Evolutionary conservation across 1,140 invertebrate genomes (phyloP), one percentile per base, ranked within the genome.

Genomic region (Plutomurus gul): DNA sequence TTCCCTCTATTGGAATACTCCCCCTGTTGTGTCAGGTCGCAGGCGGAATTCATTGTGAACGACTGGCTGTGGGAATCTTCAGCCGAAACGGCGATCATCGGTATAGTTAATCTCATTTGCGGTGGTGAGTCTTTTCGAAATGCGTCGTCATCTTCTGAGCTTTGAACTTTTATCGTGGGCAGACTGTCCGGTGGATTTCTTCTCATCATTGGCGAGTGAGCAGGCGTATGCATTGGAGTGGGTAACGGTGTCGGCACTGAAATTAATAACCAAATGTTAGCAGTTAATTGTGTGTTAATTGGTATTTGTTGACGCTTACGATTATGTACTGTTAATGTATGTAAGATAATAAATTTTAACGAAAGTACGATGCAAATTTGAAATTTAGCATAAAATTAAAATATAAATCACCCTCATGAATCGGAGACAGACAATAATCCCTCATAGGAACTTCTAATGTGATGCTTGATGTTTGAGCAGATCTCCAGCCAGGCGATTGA

Each of bases 381-480:
- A n/a, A n/a, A n/a, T n/a, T n/a, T n/a, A n/a, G n/a, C n/a, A n/a
- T n/a, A n/a, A n/a, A n/a, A n/a, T n/a, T n/a, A n/a, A n/a, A n/a
- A n/a, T n/a, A n/a, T n/a, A n/a, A n/a, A n/a, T n/a, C n/a, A n/a
- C n/a, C 70, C 25, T 72, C 75, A 92, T 87, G 85, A 76, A 93
- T 92, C 0, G 92, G 91, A 27, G 92, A 92, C 71, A 93, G 87
- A 85, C 92, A 92, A 76, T 86, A 86, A 40, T 91, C 91, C 84
- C 87, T 87, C 82, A 88, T 89, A 7, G 92, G 92, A 76, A 92
- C 91, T 88, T 93, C 92, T 36, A 93, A 87, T 13, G 92, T 87
- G 79, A 93, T 92, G 18, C 82, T 76, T 25, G 78, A 75, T 20
- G 65, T 39, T 22, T 82, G 78, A 46, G 27, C 70, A 20, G 76